Conservation (phyloP, 2,888 invertebrate species). For the Meiosimyza decipiens region DNA sequence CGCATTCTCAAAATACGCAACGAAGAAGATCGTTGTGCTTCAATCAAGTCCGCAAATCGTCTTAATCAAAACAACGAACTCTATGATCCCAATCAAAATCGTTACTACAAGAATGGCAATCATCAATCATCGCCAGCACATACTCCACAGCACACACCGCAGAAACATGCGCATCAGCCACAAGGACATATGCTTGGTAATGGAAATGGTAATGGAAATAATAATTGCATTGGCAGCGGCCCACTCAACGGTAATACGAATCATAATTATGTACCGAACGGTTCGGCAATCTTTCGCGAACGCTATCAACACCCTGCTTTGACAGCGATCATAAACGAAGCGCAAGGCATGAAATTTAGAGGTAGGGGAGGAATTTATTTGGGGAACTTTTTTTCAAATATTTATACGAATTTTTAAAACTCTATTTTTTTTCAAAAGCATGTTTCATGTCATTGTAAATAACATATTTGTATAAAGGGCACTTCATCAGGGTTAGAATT, state of each 20-base stretch:
- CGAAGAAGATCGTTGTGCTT: conserved; percentile 63
- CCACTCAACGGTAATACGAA: conserved; percentile 44
- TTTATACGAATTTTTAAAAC: neutral
- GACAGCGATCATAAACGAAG: conserved; percentile 65
- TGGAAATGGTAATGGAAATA: conserved; percentile 53
- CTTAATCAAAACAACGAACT: conserved; percentile 57
- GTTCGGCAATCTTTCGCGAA: conserved; percentile 63
- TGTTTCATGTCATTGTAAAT: conserved; percentile 27
- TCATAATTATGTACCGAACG: conserved; percentile 48
- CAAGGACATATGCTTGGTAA: conserved; percentile 45
- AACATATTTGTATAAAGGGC: neutral
- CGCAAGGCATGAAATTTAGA: conserved; percentile 65
- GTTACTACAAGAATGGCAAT: conserved; percentile 59
- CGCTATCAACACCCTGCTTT: conserved; percentile 66
- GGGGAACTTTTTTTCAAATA: neutral
- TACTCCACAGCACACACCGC: conserved; percentile 58
- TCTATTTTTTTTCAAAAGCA: conserved; percentile 21
- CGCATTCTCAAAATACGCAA: conserved; percentile 65
- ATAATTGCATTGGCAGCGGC: conserved; percentile 44
- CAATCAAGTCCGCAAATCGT: conserved; percentile 61
- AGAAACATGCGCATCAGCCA: conserved; percentile 39
- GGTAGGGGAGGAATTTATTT: conserved; percentile 51
- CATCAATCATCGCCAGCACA: conserved; percentile 58
- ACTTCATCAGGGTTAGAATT: no score
- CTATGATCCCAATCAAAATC: conserved; percentile 66